A percentile compares a stretch with the other conserved stretches of the same genome.
These are phyloP conservation scores for Mionectes macconnelli DNA, from an alignment of 2,113 vertebrate species.

Conservation along the genomic window DNA sequence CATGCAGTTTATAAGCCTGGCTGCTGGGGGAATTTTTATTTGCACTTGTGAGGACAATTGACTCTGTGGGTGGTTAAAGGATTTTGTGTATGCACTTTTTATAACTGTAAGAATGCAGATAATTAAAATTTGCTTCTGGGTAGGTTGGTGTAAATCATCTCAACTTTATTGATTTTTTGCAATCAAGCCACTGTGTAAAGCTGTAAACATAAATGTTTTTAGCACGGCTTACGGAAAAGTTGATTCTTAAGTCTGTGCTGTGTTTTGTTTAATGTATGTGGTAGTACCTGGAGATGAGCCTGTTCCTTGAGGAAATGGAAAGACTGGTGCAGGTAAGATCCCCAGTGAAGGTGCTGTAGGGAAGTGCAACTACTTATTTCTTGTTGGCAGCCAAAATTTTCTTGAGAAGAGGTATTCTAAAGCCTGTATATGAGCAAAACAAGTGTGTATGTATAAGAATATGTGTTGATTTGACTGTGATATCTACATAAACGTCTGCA, in stretches of 20 bases:
- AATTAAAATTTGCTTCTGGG: neutral
- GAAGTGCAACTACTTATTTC: neutral
- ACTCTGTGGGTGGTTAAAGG: neutral
- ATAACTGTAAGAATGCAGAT: neutral
- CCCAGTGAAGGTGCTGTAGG: neutral
- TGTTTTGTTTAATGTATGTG: neutral
- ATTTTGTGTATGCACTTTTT: neutral
- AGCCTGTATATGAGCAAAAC: slow-evolving; percentile 80
- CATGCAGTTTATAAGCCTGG: neutral
- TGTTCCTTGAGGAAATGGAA: neutral
- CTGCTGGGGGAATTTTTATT: neutral
- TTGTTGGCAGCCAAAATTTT: neutral
- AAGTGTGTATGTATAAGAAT: neutral
- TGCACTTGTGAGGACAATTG: neutral
- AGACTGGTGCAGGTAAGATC: slow-evolving; percentile 53
- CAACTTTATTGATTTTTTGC: neutral
- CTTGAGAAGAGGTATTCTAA: slow-evolving; percentile 25
- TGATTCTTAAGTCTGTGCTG: neutral
- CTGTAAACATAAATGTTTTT: neutral
- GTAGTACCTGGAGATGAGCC: neutral
- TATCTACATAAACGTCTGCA: neutral
- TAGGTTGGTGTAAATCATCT: neutral
- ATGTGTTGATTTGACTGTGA: neutral
- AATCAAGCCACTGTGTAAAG: neutral
- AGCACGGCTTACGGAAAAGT: neutral